Percentiles rank a stretch among this genome's conserved stretches.
Conservation (phyloP, 2,888 invertebrate species). For the Smittia sp. region DNA sequence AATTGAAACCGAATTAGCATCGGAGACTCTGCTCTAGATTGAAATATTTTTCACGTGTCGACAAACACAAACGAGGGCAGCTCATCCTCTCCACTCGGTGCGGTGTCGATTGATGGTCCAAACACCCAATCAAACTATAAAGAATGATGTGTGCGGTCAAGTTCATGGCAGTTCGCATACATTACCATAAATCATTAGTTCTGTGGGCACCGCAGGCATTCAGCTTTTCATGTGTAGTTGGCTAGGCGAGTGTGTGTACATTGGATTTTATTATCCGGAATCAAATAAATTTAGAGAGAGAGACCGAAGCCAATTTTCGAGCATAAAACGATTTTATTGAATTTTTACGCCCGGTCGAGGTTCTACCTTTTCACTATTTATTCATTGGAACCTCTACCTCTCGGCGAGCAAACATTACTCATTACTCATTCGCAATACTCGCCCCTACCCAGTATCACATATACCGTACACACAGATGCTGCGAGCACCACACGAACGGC, state of each 20-base stretch:
- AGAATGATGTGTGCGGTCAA: conserved; percentile 10
- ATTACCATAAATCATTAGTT: conserved; percentile 21
- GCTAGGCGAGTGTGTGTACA: background rate
- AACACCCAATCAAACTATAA: background rate
- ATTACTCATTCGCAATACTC: background rate
- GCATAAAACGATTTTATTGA: conserved; percentile 18
- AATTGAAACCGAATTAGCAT: background rate
- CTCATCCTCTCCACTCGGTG: too few relatives aligned
- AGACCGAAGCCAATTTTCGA: conserved; percentile 10
- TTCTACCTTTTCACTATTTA: conserved; percentile 13
- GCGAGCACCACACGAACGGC: background rate
- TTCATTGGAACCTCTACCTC: background rate
- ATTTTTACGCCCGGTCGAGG: background rate
- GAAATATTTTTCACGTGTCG: too few relatives aligned
- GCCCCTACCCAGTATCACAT: background rate
- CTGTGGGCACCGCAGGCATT: background rate
- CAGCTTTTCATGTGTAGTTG: background rate
- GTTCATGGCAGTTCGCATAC: conserved; percentile 7
- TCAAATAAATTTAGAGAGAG: conserved; percentile 24
- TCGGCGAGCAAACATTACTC: conserved; percentile 5
- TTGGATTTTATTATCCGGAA: conserved; percentile 26
- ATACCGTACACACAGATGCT: conserved; percentile 4
- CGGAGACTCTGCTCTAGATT: too few relatives aligned
- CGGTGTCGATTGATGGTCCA: background rate
- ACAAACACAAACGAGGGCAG: too few relatives aligned